Percentiles rank a stretch among this genome's conserved stretches.
Conservation (phyloP, 1,140 invertebrate genomes). For the Drosophila sproati region DNA sequence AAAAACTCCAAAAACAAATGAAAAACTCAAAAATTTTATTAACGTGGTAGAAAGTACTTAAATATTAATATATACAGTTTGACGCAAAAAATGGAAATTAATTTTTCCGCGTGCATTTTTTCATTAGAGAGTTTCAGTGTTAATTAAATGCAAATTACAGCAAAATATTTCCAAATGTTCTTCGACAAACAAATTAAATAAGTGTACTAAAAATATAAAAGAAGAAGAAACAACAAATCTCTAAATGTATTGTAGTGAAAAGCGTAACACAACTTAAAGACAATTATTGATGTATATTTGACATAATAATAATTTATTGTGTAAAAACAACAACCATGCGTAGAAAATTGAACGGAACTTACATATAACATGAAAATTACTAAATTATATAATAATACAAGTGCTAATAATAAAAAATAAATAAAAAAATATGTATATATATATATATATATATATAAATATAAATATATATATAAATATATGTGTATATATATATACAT, state of each 20-base stretch:
- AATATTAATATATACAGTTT: conserved; percentile 38
- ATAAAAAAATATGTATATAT: conserved; percentile 3
- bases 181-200: conserved; percentile 80
- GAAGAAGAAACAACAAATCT: conserved; percentile 38
- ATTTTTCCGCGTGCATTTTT: conserved; percentile 77
- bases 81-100: conserved; percentile 48
- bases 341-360: conserved; percentile 75
- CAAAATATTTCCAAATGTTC: conserved; percentile 69
- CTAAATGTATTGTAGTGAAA: conserved; percentile 66
- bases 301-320: conserved; percentile 52
- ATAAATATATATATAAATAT: conserved; percentile 35
- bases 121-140: conserved; percentile 68
- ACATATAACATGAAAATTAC: conserved; percentile 48
- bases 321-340: conserved; percentile 75
- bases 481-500: conserved; percentile 30
- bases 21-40: conserved; percentile 46
- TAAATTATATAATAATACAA: conserved; percentile 10
- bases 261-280: conserved; percentile 29
- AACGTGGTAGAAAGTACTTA: conserved; percentile 75
- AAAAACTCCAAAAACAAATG: conserved; percentile 28
- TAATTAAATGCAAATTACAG: conserved; percentile 60
- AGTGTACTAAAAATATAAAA: conserved; percentile 67
- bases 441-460: conserved; percentile 11
- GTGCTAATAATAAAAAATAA: conserved; percentile 25
- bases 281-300: conserved; percentile 77